Conservation (phyloP, 1,140 invertebrate genomes). For the Araneus ventricosus region DNA sequence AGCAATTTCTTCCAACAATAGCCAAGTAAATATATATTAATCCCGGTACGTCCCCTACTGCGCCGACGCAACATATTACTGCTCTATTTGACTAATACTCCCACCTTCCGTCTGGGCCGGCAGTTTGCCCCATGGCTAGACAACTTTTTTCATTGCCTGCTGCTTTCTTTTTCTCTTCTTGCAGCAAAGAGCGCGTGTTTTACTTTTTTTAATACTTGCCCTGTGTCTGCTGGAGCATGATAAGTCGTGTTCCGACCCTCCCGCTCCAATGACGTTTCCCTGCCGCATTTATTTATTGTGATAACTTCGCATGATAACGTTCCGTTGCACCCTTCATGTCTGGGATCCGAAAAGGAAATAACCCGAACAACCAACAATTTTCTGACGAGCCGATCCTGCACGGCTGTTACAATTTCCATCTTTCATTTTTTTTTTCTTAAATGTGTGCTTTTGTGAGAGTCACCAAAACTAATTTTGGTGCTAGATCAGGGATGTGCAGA, state of each 20-base stretch:
- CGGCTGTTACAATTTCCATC: too few species aligned
- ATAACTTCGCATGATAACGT: constrained; percentile 62
- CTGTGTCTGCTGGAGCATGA: constrained; percentile 63
- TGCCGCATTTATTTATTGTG: constrained; percentile 59
- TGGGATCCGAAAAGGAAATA: constrained; percentile 50
- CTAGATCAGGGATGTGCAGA: too few species aligned
- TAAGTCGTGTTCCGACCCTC: constrained; percentile 56
- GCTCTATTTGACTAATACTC: constrained; percentile 43
- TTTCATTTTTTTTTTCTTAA: too few species aligned
- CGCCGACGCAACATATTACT: background rate
- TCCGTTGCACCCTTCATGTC: constrained; percentile 68
- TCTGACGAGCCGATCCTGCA: background rate
- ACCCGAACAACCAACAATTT: constrained; percentile 26
- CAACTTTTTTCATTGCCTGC: constrained; percentile 19
- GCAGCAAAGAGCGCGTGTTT: background rate
- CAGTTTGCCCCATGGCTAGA: constrained; percentile 55
- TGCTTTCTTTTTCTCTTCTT: too few species aligned
- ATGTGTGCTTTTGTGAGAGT: too few species aligned
- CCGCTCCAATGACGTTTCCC: constrained; percentile 9
- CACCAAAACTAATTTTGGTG: too few species aligned
- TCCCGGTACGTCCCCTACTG: constrained; percentile 44
- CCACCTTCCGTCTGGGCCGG: constrained; percentile 27
- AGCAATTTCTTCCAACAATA: constrained; percentile 17
- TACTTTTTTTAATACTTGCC: background rate
- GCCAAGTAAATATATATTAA: constrained; percentile 26